Base-by-base conservation (phyloP, 1,140 invertebrate genomes). In the Bactericera cockerelli region DNA sequence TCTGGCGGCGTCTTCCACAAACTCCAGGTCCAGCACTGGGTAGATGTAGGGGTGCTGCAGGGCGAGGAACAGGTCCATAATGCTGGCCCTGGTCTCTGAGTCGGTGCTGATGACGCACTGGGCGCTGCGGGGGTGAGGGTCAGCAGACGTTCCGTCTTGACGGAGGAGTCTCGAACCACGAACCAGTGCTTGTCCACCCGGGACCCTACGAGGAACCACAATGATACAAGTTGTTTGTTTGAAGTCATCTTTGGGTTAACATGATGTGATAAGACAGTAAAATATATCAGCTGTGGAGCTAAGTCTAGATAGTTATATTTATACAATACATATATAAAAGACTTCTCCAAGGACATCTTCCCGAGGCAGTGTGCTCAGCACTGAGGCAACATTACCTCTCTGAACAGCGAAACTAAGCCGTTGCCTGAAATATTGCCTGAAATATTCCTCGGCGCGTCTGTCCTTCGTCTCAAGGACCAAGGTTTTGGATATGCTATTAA, bases 11-110 rank as follows among this genome's bases (percentile, higher is more conserved):
- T 66, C 60, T n/a, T 70, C 65, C 19, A 64, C 65, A 69, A 81
- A 79, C 62, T 89, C 88, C 59, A 93, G 72, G 67, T 93, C 88
- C 53, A 92, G 73, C 1, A 93, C 81, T 0, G 90, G 89, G 72
- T 89, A 89, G 58, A 94, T 87, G 69, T 93, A 93, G 0, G 91
- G 90, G 73, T 93, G 90, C 70, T 93, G 89, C 4, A 93, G 76
- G 2, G 85, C 82, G 55, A 87, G 76, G 65, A 93, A 89, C 39
- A 93, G 73, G 66, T 91, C 84, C 69, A 87, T 77, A 2, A 93
- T 75, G 2, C 83, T 80, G 24, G 78, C 76, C 60, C 77, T 74
- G 0, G 78, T 83, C 28, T 71, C 67, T 2, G 72, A 66, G 59
- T 72, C 66, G 67, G 74, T 64, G 55, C 70, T 67, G 64, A 79